phyloP scores from a whole-genome alignment of 2,113 vertebrate genomes.

The Perca flavescens region DNA sequence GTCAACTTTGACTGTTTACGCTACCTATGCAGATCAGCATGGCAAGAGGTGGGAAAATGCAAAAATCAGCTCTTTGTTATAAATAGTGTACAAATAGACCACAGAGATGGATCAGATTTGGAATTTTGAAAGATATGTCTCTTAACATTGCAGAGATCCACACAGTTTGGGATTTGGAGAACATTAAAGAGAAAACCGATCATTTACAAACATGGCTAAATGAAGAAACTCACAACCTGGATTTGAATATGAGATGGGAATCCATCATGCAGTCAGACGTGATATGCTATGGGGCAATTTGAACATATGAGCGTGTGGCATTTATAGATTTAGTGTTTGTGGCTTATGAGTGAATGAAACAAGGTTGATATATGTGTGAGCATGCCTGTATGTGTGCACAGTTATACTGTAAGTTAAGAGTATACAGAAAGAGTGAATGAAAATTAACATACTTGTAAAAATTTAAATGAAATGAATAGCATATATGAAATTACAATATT shows the following conservation, averaged over 20 bases:
- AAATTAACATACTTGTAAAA: slow-evolving; percentile 18
- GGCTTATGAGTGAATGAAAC: slow-evolving; percentile 55
- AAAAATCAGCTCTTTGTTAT: slow-evolving; percentile 18
- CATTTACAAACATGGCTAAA: neutral
- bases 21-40: slow-evolving; percentile 59
- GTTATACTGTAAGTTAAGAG: slow-evolving; percentile 50
- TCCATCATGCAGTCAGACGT: neutral
- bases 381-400: slow-evolving; percentile 67
- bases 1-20: slow-evolving; percentile 49
- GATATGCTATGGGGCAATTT: slow-evolving; percentile 11
- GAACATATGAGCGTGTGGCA: slow-evolving; percentile 31
- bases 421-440: slow-evolving; percentile 49
- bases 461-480: slow-evolving; percentile 20
- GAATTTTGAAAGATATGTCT: slow-evolving; percentile 25
- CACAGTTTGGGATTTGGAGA: neutral
- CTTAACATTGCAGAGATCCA: neutral
- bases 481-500: slow-evolving; percentile 53
- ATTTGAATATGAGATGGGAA: slow-evolving; percentile 16
- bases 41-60: slow-evolving; percentile 11
- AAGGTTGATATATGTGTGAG: slow-evolving; percentile 44
- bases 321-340: slow-evolving; percentile 53
- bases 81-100: slow-evolving; percentile 46
- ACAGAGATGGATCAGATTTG: slow-evolving; percentile 18
- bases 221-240: neutral
- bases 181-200: neutral